Base-by-base conservation (phyloP, 2,888 invertebrate genomes). In the Hecatera dysodea region DNA sequence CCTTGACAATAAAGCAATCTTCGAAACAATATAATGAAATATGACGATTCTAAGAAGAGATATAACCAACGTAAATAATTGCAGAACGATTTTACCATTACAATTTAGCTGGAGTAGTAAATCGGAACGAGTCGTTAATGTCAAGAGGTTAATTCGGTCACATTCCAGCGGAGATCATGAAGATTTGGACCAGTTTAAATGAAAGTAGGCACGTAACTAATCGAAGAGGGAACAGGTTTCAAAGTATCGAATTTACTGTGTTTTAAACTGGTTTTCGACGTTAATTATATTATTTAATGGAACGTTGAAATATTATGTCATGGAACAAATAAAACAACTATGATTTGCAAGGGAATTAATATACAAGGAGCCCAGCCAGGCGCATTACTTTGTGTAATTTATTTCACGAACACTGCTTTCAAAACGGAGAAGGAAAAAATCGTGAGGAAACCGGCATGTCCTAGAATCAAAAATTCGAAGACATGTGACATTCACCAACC, bases 91-190 rank as follows among this genome's bases (percentile, higher is more conserved):
- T 65, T 64, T 55, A 62, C 67, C 67, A 77, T 57, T 75, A 82
- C 33, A 60, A 72, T 77, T 81, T 72, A 52, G 65, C 75, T 57
- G 73, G 65, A 76, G 74, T 72, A 24, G 72, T 63, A 60, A 66
- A 70, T 64, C 59, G 64, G 72, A 44, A 67, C n/a, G 67, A 70
- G 62, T 67, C 69, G 69, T 81, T 81, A 77, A 78, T 82, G 78
- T 82, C 80, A 81, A 72, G 60, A 82, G 81, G 81, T 82, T 82
- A 81, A 81, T 74, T 77, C 72, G 80, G 53, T 61, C 68, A 74
- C 80, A 80, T 81, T 63, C 80, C 80, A 62, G 9, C 24, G 33
- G 59, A 74, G 71, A 77, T 72, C 56, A 64, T 68, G 53, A 44
- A 33, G 55, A 78, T 81, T 61, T 72, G 55, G 50, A 67, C 61